Conservation (phyloP, 2,888 invertebrate species). For the Acleris cristana region DNA sequence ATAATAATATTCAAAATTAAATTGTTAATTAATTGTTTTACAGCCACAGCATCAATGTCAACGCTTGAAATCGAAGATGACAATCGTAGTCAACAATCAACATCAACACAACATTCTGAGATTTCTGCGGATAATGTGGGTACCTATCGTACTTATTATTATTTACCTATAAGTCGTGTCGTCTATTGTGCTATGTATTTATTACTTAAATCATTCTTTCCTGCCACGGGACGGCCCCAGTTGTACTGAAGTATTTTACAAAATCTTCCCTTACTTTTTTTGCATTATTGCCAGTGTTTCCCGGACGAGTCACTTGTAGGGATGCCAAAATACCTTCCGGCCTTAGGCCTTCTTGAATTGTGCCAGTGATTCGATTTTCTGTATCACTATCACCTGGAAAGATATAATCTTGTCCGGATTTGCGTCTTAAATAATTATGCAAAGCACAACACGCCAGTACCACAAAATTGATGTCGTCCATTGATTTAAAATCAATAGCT, state of each 20-base stretch:
- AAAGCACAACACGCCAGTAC: constrained; percentile 37
- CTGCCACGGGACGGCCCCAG: constrained; percentile 28
- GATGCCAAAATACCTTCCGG: constrained; percentile 21
- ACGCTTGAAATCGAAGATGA: constrained; percentile 19
- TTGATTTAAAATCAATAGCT: constrained; percentile 20
- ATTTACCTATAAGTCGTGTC: constrained; percentile 1
- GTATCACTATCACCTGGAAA: constrained; percentile 33
- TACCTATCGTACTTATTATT: constrained; percentile 13
- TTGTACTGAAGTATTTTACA: constrained; percentile 28
- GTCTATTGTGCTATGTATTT: constrained; percentile 12
- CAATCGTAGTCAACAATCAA: constrained; percentile 6
- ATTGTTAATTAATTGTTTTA: constrained; percentile 13
- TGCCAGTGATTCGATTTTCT: constrained; percentile 26
- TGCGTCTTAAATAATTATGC: constrained; percentile 33
- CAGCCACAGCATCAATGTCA: constrained; percentile 22
- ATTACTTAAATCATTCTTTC: constrained; percentile 23
- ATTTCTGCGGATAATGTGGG: constrained; percentile 13
- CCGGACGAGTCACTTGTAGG: constrained; percentile 17
- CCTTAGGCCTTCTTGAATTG: constrained; percentile 17
- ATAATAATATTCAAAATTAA: constrained; percentile 14
- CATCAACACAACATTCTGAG: constrained; percentile 8
- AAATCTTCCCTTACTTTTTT: constrained; percentile 33
- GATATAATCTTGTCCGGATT: constrained; percentile 19
- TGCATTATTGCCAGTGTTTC: constrained; percentile 27
- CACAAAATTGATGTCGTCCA: constrained; percentile 33